phyloP scores from a whole-genome alignment of 2,113 vertebrate genomes.

The Okapia johnstoni region DNA sequence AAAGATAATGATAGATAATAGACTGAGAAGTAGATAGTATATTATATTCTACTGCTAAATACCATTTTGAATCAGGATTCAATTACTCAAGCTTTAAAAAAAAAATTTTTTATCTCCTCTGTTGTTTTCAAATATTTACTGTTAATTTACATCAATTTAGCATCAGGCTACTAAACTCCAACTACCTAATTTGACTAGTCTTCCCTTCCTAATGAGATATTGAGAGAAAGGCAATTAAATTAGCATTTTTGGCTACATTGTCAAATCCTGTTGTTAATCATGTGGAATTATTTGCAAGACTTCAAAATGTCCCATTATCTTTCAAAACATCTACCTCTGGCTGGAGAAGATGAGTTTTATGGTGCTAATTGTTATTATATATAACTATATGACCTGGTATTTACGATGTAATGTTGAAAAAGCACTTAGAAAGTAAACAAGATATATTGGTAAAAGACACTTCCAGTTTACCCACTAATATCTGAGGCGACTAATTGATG shows the following conservation, averaged over 20 bases:
- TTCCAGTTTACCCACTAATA: not conserved
- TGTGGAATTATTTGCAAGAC: conserved; percentile 1
- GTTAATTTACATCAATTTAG: conserved; percentile 47
- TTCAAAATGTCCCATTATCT: not conserved
- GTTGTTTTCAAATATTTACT: conserved; percentile 32
- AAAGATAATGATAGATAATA: conserved; percentile 65
- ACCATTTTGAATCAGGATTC: conserved; percentile 55
- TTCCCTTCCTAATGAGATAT: not conserved
- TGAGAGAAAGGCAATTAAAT: conserved; percentile 35
- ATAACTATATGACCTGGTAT: not conserved
- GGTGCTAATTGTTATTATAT: not conserved
- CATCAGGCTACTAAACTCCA: conserved; percentile 8
- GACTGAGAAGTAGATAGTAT: conserved; percentile 31
- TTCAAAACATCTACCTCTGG: conserved; percentile 28
- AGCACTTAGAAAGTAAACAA: not conserved
- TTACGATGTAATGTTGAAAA: not conserved
- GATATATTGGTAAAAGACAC: not conserved
- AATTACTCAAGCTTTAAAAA: conserved; percentile 46
- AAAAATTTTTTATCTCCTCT: not conserved
- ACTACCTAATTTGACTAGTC: conserved; percentile 11
- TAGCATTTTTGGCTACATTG: not conserved
- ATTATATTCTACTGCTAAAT: conserved; percentile 46
- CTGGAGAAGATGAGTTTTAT: not conserved
- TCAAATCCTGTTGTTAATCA: conserved; percentile 27
- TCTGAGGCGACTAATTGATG: not conserved